These are phyloP conservation scores for Penelope pileata DNA, from an alignment of 2,113 vertebrate species.

Conservation along the genomic window DNA sequence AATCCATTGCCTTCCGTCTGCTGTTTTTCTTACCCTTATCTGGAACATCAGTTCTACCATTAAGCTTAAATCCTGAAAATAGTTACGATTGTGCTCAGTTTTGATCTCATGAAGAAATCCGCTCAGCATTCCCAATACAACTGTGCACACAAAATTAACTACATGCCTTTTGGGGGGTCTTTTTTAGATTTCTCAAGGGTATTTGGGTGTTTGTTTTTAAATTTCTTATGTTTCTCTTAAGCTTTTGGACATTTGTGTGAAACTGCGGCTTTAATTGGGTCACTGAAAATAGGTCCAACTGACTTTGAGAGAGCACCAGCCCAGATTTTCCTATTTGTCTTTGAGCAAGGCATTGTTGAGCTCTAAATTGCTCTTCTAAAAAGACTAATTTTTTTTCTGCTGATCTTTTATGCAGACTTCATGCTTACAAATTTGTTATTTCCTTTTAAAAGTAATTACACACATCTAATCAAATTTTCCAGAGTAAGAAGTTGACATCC, in stretches of 20 bases:
- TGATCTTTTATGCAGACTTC: neutral
- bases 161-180: neutral
- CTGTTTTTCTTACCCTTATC: neutral
- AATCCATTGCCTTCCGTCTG: neutral
- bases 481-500: neutral
- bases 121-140: neutral
- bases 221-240: neutral
- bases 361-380: neutral
- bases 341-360: neutral
- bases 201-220: neutral
- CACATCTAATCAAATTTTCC: neutral
- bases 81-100: neutral
- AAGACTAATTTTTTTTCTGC: neutral
- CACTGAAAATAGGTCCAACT: neutral
- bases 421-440: neutral
- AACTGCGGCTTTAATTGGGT: neutral
- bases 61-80: neutral
- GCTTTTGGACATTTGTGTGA: neutral
- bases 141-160: neutral
- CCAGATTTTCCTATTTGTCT: neutral
- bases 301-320: neutral
- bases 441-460: constrained; percentile 5
- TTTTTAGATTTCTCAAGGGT: neutral
- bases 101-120: neutral
- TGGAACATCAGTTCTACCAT: neutral